Evolutionary conservation across 2,888 invertebrate genomes (phyloP).

Genomic region (Nephrotoma flavescens): DNA sequence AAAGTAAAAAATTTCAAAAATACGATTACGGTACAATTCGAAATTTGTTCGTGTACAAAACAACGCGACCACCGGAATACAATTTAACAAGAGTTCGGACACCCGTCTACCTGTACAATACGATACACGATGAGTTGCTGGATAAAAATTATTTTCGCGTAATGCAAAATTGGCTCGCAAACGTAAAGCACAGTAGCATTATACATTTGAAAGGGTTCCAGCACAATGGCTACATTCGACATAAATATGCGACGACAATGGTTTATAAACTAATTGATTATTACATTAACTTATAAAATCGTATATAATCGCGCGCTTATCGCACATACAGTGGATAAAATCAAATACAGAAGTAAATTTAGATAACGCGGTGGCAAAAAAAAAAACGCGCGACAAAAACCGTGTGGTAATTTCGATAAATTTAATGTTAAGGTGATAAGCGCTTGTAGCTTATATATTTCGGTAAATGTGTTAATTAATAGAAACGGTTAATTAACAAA

Average conservation of each 20-base stretch:
- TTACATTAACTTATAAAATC: neutral
- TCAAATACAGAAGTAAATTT: too few relatives aligned
- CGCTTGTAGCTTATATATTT: neutral
- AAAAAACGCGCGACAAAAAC: neutral
- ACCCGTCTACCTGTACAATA: constrained; percentile 37
- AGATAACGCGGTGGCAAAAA: neutral
- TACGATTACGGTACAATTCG: constrained; percentile 35
- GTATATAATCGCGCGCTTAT: neutral
- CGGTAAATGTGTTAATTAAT: neutral
- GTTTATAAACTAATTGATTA: constrained; percentile 16
- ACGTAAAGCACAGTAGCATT: constrained; percentile 13
- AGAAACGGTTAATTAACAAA: neutral
- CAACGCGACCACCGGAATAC: constrained; percentile 34
- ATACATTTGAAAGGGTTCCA: constrained; percentile 16
- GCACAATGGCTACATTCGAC: constrained; percentile 21
- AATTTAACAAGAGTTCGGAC: constrained; percentile 30
- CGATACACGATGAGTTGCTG: constrained; percentile 40
- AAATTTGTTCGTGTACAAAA: constrained; percentile 35
- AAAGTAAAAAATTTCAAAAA: constrained; percentile 24
- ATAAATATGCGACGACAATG: constrained; percentile 14
- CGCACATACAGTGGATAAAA: neutral
- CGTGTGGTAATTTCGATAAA: neutral
- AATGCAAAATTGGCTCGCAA: constrained; percentile 18
- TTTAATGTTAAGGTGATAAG: neutral
- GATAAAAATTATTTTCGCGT: constrained; percentile 22